phyloP scores from a whole-genome alignment of 1,140 invertebrate species.

The Bombus superbus region DNA sequence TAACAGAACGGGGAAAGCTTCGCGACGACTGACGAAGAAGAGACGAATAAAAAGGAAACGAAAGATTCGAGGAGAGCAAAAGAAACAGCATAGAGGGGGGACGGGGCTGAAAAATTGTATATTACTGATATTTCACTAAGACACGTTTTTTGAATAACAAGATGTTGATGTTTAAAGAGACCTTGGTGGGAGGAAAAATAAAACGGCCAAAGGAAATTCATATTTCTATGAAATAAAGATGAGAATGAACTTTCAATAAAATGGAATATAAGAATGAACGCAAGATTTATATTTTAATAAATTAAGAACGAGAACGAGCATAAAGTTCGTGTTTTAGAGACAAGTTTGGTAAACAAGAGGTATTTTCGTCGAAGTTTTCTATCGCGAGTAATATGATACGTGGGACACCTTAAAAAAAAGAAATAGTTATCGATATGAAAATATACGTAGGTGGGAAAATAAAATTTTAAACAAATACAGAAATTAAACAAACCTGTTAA shows the following conservation, averaged over 20 bases:
- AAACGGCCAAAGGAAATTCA: not conserved
- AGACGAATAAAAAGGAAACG: constrained; percentile 4
- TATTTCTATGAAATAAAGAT: not conserved
- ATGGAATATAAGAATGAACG: not conserved
- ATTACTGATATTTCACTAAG: not conserved
- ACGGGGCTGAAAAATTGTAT: not conserved
- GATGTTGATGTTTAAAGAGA: not conserved
- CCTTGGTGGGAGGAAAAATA: not conserved
- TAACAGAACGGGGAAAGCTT: not conserved
- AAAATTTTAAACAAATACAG: not conserved
- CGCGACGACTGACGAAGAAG: constrained; percentile 18
- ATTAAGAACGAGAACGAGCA: no score
- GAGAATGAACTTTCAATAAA: not conserved
- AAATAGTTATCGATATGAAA: not conserved
- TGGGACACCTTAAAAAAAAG: not conserved
- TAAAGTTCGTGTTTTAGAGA: not conserved
- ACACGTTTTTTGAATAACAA: not conserved
- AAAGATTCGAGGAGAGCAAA: constrained; percentile 22
- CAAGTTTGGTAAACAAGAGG: not conserved
- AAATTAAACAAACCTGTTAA: no score
- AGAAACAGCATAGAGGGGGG: not conserved
- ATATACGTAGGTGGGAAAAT: not conserved
- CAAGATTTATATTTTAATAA: not conserved
- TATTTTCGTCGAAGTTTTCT: not conserved
- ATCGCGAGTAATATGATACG: no score